Conservation (phyloP, 2,113 vertebrate genomes). For the Coreoperca whiteheadi region DNA sequence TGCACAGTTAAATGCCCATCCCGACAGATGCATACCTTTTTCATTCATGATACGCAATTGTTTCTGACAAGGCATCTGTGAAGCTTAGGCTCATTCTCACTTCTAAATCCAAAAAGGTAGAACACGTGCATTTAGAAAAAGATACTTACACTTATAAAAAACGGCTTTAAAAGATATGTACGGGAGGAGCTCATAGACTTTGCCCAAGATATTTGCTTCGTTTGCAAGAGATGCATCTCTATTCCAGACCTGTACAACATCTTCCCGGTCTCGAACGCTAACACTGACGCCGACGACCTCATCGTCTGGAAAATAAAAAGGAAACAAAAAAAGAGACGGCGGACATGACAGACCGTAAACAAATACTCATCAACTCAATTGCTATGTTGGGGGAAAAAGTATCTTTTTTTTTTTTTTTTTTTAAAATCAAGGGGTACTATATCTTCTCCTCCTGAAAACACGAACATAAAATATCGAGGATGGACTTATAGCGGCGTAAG, state of each 20-base stretch:
- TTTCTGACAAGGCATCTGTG: not conserved
- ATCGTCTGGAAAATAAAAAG: constrained; percentile 85
- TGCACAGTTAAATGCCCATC: not conserved
- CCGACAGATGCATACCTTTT: too few species aligned
- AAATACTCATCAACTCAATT: not conserved
- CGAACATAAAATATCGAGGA: not conserved
- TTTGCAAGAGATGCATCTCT: constrained; percentile 89
- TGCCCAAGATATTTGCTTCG: constrained; percentile 92
- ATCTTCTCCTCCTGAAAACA: not conserved
- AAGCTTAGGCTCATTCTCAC: not conserved
- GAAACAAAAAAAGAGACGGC: too few species aligned
- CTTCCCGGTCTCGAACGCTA: constrained; percentile 93
- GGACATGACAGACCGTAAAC: not conserved
- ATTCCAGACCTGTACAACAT: constrained; percentile 97
- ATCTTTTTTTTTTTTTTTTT: not conserved
- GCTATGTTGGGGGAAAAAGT: not conserved
- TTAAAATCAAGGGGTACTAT: fast-evolving
- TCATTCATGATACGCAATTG: not conserved
- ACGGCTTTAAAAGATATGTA: constrained; percentile 92
- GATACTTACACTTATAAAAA: constrained; percentile 98
- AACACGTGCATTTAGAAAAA: not conserved
- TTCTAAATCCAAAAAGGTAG: not conserved
- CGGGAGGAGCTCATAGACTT: constrained; percentile 93
- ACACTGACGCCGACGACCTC: constrained; percentile 96
- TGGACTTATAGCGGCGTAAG: too few species aligned